Conservation (phyloP, 92 coral and sea anemone species). For the Parazoanthus swiftii region DNA sequence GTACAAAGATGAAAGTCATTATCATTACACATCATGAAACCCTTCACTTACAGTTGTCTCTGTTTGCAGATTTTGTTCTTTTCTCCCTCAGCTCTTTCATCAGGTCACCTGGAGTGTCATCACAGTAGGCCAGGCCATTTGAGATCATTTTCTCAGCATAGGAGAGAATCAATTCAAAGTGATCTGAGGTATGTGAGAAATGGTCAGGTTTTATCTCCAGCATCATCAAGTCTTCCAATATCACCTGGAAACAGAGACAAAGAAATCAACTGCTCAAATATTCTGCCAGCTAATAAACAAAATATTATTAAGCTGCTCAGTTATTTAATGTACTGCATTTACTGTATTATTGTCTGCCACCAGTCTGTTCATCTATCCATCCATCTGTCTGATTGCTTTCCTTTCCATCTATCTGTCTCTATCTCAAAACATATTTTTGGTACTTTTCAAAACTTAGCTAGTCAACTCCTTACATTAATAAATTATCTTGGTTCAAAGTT, state of each 20-base stretch:
- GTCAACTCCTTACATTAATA: too few relatives aligned
- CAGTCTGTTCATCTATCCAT: too few relatives aligned
- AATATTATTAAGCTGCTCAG: too few relatives aligned
- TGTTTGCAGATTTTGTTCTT: slow-evolving; percentile 70
- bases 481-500: too few relatives aligned
- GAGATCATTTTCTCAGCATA: slow-evolving; percentile 86
- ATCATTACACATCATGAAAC: neutral
- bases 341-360: too few relatives aligned
- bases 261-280: neutral
- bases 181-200: slow-evolving; percentile 94
- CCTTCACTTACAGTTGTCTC: slow-evolving; percentile 87
- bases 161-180: slow-evolving; percentile 80
- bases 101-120: slow-evolving; percentile 89
- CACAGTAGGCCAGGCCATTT: slow-evolving; percentile 83
- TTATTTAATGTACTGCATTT: too few relatives aligned
- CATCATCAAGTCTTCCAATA: slow-evolving; percentile 87
- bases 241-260: slow-evolving; percentile 58
- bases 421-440: too few relatives aligned
- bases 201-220: slow-evolving; percentile 77
- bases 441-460: too few relatives aligned
- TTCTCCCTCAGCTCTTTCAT: slow-evolving; percentile 96
- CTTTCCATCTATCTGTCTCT: too few relatives aligned
- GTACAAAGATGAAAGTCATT: neutral
- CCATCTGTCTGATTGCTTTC: too few relatives aligned
- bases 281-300: neutral